Percentiles rank a stretch among this genome's conserved stretches.
Conservation (phyloP, 2,888 invertebrate genomes). For the Drosophila paranaensis region DNA sequence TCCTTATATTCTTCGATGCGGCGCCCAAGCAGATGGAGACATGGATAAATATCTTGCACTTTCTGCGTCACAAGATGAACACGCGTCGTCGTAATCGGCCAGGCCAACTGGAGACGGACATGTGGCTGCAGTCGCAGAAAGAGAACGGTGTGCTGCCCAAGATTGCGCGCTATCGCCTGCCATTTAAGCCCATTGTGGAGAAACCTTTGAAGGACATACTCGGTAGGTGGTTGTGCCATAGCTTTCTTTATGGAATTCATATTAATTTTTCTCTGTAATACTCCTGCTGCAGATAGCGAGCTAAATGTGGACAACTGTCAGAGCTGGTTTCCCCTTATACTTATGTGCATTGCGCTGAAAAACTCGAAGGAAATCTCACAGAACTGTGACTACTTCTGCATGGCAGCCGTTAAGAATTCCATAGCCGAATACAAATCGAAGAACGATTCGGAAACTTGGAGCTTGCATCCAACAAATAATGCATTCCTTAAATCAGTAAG, state of each 20-base stretch:
- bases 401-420: constrained; percentile 84
- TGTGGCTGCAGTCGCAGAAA: constrained; percentile 82
- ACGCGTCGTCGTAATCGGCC: constrained; percentile 81
- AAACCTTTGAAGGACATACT: constrained; percentile 82
- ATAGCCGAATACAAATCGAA: constrained; percentile 82
- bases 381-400: constrained; percentile 83
- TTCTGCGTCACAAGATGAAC: constrained; percentile 84
- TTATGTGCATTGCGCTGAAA: constrained; percentile 81
- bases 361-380: constrained; percentile 76
- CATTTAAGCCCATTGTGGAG: constrained; percentile 83
- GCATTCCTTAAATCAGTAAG: constrained; percentile 84
- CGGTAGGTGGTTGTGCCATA: constrained; percentile 50
- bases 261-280: not conserved
- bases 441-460: constrained; percentile 82
- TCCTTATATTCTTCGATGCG: constrained; percentile 80
- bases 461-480: constrained; percentile 84
- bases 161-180: constrained; percentile 84
- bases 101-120: constrained; percentile 83
- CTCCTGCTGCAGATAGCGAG: constrained; percentile 77
- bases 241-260: not conserved
- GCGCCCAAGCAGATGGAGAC: constrained; percentile 82
- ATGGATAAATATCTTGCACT: constrained; percentile 83
- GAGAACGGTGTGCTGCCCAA: constrained; percentile 83
- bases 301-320: constrained; percentile 84
- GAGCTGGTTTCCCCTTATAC: constrained; percentile 84